Conservation (phyloP, 2,113 vertebrate genomes). For the Anarhynchus alexandrinus region DNA sequence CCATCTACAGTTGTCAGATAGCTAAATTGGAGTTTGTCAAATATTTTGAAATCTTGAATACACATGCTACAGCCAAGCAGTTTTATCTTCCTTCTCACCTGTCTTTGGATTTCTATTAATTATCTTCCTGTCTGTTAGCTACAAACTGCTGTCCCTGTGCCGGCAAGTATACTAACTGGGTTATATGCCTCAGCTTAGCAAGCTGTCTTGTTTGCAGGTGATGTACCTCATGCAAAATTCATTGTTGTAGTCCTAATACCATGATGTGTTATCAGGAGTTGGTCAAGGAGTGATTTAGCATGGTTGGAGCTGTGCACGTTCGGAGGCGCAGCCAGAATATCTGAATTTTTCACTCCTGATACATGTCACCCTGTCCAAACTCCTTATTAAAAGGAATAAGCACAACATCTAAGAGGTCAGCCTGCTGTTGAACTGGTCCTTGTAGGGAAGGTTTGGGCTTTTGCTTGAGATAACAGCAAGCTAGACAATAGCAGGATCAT, state of each 20-base stretch:
- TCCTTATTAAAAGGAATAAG: not conserved
- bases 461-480: not conserved
- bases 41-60: not conserved
- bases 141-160: not conserved
- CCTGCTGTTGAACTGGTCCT: not conserved
- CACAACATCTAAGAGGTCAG: not conserved
- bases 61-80: not conserved
- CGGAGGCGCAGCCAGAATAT: not conserved
- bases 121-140: not conserved
- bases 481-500: not conserved
- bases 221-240: not conserved
- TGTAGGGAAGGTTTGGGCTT: not conserved
- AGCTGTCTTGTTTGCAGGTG: not conserved
- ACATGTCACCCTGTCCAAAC: not conserved
- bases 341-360: not conserved
- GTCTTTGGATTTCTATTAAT: not conserved
- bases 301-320: rapidly evolving
- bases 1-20: not conserved
- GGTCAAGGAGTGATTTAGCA: not conserved
- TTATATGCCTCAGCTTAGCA: not conserved
- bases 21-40: not conserved
- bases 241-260: not conserved
- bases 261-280: not conserved
- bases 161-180: not conserved
- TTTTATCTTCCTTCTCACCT: not conserved